These are phyloP conservation scores for Ciconia stormi DNA, from an alignment of 2,113 vertebrate genomes.

Conservation along the genomic window DNA sequence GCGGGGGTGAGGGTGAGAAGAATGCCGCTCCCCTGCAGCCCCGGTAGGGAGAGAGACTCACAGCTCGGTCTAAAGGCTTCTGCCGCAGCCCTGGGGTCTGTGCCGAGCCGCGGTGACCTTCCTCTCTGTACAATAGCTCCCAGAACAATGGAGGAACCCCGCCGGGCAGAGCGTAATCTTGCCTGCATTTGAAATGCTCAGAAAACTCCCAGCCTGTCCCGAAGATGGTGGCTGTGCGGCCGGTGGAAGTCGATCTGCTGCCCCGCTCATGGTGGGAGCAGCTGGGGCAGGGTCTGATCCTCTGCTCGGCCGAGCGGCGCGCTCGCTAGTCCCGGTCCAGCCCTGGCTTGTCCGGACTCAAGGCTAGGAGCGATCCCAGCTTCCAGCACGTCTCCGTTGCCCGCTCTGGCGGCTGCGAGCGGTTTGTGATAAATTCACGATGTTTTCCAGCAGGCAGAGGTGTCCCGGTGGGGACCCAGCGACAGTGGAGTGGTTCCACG, in stretches of 20 bases:
- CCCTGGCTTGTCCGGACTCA: fast-evolving
- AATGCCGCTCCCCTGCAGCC: not conserved
- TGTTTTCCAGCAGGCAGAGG: not conserved
- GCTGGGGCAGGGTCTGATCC: not conserved
- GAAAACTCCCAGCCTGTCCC: not conserved
- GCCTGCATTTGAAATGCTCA: not conserved
- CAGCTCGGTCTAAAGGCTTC: not conserved
- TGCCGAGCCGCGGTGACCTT: not conserved
- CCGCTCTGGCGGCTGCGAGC: not conserved
- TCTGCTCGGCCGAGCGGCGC: not conserved
- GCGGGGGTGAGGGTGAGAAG: not conserved
- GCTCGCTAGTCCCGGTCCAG: not conserved
- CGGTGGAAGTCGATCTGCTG: not conserved
- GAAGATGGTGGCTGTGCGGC: not conserved
- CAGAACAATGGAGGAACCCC: not conserved
- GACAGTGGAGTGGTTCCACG: not conserved
- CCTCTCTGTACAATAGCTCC: not conserved
- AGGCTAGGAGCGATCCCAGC: not conserved
- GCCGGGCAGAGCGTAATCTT: too few relatives aligned
- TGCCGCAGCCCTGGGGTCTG: too few relatives aligned
- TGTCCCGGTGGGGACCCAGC: not conserved
- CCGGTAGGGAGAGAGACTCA: too few relatives aligned
- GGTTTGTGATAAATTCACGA: too few relatives aligned
- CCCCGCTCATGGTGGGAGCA: not conserved
- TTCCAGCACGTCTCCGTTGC: not conserved